Conservation (phyloP, 2,888 invertebrate genomes). For the Vanessa cardui region DNA sequence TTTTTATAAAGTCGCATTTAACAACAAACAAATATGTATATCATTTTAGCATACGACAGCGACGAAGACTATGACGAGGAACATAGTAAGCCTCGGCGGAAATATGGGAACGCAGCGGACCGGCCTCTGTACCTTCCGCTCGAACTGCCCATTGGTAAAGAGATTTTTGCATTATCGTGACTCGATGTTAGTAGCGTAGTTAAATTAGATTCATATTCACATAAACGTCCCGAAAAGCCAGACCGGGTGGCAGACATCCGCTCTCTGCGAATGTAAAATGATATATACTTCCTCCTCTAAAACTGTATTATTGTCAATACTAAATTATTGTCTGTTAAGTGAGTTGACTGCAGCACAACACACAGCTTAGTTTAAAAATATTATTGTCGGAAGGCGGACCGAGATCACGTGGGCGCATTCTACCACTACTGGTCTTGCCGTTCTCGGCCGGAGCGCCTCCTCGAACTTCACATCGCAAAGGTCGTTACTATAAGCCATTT, state of each 20-base stretch:
- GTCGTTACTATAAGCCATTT: background rate
- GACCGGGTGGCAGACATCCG: too few species aligned
- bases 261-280: too few species aligned
- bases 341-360: too few species aligned
- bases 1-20: background rate
- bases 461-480: background rate
- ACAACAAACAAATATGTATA: background rate
- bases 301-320: too few species aligned
- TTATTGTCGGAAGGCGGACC: background rate
- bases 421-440: slow-evolving; percentile 18
- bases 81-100: background rate
- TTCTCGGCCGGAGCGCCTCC: background rate
- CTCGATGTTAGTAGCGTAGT: too few species aligned
- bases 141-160: background rate
- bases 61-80: background rate
- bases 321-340: too few species aligned
- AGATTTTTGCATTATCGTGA: background rate
- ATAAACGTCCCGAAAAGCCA: too few species aligned
- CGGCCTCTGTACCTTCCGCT: background rate
- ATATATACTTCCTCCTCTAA: too few species aligned
- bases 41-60: background rate
- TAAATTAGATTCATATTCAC: too few species aligned
- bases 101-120: background rate
- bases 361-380: too few species aligned
- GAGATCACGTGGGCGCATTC: slow-evolving; percentile 3